Evolutionary conservation across 2,888 invertebrate genomes (phyloP).

Genomic region (Nudaria mundana): DNA sequence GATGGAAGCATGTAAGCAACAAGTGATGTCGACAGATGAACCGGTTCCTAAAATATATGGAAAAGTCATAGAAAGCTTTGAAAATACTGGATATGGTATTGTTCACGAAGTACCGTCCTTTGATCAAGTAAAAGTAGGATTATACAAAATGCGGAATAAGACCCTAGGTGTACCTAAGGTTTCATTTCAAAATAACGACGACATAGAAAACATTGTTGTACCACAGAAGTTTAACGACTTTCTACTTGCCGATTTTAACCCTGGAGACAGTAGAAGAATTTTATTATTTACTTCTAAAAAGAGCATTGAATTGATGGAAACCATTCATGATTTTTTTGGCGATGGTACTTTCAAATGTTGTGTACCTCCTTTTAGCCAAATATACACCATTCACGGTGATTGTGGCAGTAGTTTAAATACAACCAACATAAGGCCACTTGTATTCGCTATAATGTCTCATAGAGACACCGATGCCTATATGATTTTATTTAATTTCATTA

Average conservation of each 20-base stretch:
- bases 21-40: neutral
- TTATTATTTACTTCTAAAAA: neutral
- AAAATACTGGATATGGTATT: no score
- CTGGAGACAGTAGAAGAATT: neutral
- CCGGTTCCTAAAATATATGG: neutral
- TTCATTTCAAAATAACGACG: neutral
- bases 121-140: neutral
- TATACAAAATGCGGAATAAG: neutral
- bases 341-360: neutral
- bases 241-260: neutral
- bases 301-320: neutral
- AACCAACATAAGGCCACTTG: no score
- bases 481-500: no score
- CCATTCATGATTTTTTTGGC: neutral
- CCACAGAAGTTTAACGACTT: neutral
- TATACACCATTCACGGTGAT: no score
- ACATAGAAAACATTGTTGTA: neutral
- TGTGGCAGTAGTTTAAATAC: no score
- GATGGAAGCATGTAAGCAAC: neutral
- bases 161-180: neutral
- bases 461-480: no score
- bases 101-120: neutral
- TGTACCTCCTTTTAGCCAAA: no score
- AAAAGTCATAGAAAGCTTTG: neutral
- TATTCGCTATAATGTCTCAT: no score